These are phyloP conservation scores for Crossaster papposus DNA, from an alignment of 53 echinoderm and acorn worm genomes.

Conservation along the genomic window DNA sequence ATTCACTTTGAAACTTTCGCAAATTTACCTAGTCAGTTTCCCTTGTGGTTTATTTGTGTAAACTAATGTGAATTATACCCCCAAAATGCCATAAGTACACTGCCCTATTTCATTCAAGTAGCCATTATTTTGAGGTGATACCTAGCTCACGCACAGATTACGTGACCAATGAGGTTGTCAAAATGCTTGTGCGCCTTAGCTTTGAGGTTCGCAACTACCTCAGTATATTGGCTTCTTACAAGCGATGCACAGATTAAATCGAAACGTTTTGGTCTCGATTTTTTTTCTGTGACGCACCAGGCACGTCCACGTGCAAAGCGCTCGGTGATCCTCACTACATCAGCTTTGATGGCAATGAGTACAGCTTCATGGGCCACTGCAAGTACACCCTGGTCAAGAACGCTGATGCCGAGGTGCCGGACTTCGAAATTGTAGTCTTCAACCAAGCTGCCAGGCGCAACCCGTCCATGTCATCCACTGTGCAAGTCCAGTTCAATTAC, in stretches of 20 bases:
- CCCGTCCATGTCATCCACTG: constrained; percentile 50
- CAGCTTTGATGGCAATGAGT: constrained; percentile 57
- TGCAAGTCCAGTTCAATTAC: constrained; percentile 45
- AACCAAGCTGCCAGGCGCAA: constrained; percentile 33
- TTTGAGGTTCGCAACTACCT: no score
- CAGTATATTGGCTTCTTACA: not conserved
- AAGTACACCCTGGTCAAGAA: constrained; percentile 68
- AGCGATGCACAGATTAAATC: not conserved
- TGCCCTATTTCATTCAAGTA: no score
- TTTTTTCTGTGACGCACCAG: constrained; percentile 2
- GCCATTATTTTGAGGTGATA: no score
- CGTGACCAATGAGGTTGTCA: no score
- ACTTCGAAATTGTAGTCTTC: constrained; percentile 48
- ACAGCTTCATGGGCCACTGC: constrained; percentile 67
- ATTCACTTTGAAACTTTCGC: no score
- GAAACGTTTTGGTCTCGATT: not conserved
- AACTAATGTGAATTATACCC: no score
- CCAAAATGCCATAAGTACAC: no score
- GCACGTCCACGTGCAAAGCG: constrained; percentile 45
- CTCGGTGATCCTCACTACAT: constrained; percentile 68
- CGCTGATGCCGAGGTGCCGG: not conserved
- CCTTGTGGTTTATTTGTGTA: no score
- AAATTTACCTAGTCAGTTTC: no score
- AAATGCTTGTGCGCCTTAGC: no score
- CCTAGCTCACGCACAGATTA: no score